Percentiles rank a stretch among this genome's conserved stretches.
Conservation (phyloP, 2,888 invertebrate species). For the Trichopria drosophilae region DNA sequence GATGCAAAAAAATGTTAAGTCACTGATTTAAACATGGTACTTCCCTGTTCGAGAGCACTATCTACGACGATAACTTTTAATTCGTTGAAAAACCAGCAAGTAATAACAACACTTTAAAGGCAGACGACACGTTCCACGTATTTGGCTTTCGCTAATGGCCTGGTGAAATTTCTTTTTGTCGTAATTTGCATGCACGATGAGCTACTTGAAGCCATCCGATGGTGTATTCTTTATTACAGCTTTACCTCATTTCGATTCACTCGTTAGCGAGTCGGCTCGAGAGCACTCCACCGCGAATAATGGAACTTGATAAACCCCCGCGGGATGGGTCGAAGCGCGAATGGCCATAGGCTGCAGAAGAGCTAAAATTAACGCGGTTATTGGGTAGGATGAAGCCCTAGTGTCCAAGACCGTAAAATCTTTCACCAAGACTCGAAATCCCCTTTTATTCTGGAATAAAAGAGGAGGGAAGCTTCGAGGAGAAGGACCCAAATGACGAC, state of each 20-base stretch:
- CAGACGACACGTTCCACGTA: no score
- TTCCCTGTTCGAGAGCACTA: no score
- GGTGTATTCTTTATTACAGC: constrained; percentile 15
- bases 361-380: constrained; percentile 23
- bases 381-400: constrained; percentile 20
- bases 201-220: no score
- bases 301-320: constrained; percentile 23
- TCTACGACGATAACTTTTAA: no score
- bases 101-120: no score
- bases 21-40: no score
- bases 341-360: constrained; percentile 3
- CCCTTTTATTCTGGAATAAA: constrained; percentile 16
- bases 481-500: constrained; percentile 11
- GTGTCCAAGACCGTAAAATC: constrained; percentile 9
- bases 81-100: no score
- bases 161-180: no score
- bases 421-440: constrained; percentile 17
- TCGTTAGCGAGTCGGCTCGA: constrained; percentile 1
- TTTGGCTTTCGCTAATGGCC: no score
- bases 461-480: background rate
- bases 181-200: no score
- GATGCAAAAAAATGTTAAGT: no score
- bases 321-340: background rate
- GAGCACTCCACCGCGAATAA: constrained; percentile 15
- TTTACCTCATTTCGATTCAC: constrained; percentile 9